A percentile compares a stretch with the other conserved stretches of the same genome.
Conservation (phyloP, 1,140 invertebrate species). For the Stratiolaelaps scimitus region DNA sequence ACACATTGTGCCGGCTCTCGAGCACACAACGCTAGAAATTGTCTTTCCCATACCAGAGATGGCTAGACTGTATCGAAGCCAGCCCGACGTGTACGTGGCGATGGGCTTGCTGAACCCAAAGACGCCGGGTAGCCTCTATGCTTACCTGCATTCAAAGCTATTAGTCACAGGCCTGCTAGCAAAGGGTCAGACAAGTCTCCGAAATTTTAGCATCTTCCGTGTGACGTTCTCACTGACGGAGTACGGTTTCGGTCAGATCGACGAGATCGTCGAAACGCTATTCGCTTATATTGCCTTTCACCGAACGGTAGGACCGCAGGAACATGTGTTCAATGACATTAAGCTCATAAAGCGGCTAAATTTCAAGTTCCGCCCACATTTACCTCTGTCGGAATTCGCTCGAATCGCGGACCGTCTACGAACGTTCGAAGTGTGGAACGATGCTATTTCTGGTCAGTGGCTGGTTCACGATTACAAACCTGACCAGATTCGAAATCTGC, state of each 20-base stretch:
- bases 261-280: slow-evolving; percentile 10
- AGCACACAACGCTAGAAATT: slow-evolving; percentile 1
- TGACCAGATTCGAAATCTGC: slow-evolving; percentile 16
- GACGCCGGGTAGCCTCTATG: slow-evolving; percentile 12
- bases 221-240: background rate
- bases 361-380: slow-evolving; percentile 16
- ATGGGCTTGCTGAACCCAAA: background rate
- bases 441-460: background rate
- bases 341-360: background rate
- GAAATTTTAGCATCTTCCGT: slow-evolving; percentile 1
- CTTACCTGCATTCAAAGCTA: background rate
- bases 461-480: slow-evolving; percentile 5
- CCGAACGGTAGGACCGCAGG: background rate
- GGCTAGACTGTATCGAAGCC: background rate
- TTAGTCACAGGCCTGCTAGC: background rate
- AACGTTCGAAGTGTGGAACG: background rate
- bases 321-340: slow-evolving; percentile 17
- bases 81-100: slow-evolving; percentile 3
- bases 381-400: background rate
- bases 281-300: slow-evolving; percentile 18
- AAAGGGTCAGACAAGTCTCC: background rate
- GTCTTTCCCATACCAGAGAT: slow-evolving; percentile 17
- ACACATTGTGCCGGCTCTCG: slow-evolving; percentile 15
- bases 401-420: background rate
- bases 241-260: background rate